Evolutionary conservation across 23 tunicate species (phyloP).

Genomic region (Botrylloides violaceus): DNA sequence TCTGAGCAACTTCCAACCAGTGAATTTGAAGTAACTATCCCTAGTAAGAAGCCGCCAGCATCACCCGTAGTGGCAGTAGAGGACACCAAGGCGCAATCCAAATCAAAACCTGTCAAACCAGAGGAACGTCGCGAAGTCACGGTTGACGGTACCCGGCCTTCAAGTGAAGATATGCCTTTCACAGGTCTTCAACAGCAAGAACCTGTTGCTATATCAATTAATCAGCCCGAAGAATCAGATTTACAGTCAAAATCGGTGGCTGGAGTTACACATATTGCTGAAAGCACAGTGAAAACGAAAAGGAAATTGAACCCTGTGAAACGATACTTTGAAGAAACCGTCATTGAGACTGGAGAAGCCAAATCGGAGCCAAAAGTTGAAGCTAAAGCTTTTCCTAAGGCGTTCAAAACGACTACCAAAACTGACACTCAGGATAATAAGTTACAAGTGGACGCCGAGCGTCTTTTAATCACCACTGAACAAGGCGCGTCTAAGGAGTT

Average conservation of each 20-base stretch:
- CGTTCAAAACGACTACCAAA: too few species aligned
- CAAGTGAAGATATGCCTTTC: too few species aligned
- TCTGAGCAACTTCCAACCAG: not conserved
- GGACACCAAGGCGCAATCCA: not conserved
- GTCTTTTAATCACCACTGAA: too few species aligned
- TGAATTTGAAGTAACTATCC: not conserved
- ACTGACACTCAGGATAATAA: not conserved
- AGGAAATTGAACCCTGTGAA: conserved; percentile 51
- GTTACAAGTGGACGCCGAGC: not conserved
- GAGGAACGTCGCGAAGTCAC: not conserved
- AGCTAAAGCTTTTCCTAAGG: too few species aligned
- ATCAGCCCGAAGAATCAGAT: too few species aligned
- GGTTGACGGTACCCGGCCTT: too few species aligned
- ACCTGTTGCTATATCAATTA: too few species aligned
- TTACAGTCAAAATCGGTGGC: too few species aligned
- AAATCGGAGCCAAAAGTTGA: conserved; percentile 5
- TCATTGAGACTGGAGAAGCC: conserved; percentile 22
- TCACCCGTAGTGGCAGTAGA: conserved; percentile 1
- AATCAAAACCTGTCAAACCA: not conserved
- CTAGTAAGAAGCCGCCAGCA: not conserved
- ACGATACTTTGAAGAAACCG: conserved; percentile 43
- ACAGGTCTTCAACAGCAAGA: too few species aligned
- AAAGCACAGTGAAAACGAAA: conserved; percentile 30
- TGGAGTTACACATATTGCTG: too few species aligned
- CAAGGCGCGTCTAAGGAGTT: not conserved